Base-by-base conservation (phyloP, 1,140 invertebrate genomes). In the Steinernema khuongi region DNA sequence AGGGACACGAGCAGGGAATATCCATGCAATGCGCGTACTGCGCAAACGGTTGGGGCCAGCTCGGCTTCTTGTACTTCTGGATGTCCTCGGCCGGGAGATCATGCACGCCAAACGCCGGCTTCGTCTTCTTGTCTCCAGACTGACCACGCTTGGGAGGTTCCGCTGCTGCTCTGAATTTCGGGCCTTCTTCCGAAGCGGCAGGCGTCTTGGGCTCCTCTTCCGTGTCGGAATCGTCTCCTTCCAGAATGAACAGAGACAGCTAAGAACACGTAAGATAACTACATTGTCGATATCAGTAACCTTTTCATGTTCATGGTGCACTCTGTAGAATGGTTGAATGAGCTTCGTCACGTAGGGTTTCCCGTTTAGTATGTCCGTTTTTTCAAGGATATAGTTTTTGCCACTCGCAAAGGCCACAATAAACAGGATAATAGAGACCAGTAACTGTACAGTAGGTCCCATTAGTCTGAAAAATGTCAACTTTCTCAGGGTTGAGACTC, bases 281-380 rank as follows among this genome's bases (percentile, higher is more conserved):
- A 41, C 36, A 41, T 41, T 41, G 36, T n/a, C n/a, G n/a, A n/a
- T n/a, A 41, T n/a, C 36, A 41, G 36, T 41, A 60, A n/a, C 50
- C 50, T 60, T 60, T 22, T 11, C 50, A 22, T 60, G 50, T 22
- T 60, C 50, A 22, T 60, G 50, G 26, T 60, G 50, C 11, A 60
- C 50, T 4, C 50, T 11, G 19, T 60, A 60, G 50, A 60, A 60
- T 4, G 50, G 50, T 26, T 60, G 50, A 11, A 60, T 26, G 22
- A 60, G 26, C 50, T 60, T 60, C 2, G 50, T 14, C 4, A 60
- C 22, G 19, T 60, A 60, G 4, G 11, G 14, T 22, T 22, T 60
- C 2, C 50, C 50, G 26, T 60, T 60, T 26, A 60, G 19, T 7
- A 22, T 60, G 4, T 60, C 50, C 11, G 26, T 22, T 2, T 60